Conservation (phyloP, 2,797 vertebrate species). For the Trematomus bernacchii region DNA sequence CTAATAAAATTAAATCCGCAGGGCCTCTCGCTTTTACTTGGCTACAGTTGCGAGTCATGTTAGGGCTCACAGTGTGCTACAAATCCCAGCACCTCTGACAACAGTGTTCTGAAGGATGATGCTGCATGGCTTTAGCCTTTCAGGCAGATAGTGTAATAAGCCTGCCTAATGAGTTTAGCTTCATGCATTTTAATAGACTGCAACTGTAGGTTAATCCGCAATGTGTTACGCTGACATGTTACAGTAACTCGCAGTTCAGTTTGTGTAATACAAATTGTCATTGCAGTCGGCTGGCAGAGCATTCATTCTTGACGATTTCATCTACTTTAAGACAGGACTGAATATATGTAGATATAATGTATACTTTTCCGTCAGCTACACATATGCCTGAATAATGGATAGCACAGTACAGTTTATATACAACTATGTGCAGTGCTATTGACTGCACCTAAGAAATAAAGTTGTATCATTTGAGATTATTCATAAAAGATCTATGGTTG, state of each 20-base stretch:
- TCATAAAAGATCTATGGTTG: neutral
- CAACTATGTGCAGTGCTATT: neutral
- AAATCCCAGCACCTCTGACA: slow-evolving; percentile 51
- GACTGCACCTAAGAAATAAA: neutral
- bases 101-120: slow-evolving; percentile 38
- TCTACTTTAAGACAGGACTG: neutral
- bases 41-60: slow-evolving; percentile 41
- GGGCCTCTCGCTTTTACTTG: slow-evolving; percentile 52
- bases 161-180: slow-evolving; percentile 60
- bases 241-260: slow-evolving; percentile 24
- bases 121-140: slow-evolving; percentile 34
- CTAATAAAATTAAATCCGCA: slow-evolving; percentile 58
- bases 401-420: neutral
- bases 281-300: slow-evolving; percentile 11
- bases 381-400: neutral
- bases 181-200: slow-evolving; percentile 54
- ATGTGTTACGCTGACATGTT: slow-evolving; percentile 37
- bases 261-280: slow-evolving; percentile 27
- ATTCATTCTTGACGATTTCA: slow-evolving; percentile 12
- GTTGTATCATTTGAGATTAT: neutral
- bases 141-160: slow-evolving; percentile 53
- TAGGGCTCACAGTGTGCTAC: slow-evolving; percentile 47
- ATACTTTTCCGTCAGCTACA: neutral
- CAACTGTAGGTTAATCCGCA: slow-evolving; percentile 43
- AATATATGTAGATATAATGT: neutral